Conservation (phyloP, 2,797 vertebrate genomes). For the Sylvia borin region DNA sequence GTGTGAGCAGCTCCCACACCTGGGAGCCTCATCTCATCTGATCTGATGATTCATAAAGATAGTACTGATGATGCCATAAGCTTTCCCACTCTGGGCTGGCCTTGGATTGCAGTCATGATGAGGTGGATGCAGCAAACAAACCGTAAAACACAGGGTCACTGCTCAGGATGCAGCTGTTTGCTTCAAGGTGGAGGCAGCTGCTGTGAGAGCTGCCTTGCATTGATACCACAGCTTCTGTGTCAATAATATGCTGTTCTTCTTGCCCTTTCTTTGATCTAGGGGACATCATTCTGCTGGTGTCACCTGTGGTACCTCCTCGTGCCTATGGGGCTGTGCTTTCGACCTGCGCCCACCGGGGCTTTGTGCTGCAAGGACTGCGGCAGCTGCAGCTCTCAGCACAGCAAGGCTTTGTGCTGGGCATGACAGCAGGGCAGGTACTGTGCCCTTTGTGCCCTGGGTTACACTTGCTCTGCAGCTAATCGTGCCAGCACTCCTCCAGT, state of each 20-base stretch:
- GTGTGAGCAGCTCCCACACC: not conserved
- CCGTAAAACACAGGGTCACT: not conserved
- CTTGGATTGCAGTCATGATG: not conserved
- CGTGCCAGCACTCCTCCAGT: not conserved
- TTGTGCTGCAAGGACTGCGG: constrained; percentile 71
- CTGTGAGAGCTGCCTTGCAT: not conserved
- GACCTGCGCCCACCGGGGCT: constrained; percentile 71
- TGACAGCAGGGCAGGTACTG: constrained; percentile 74
- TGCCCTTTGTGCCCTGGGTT: not conserved
- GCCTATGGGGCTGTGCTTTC: constrained; percentile 70
- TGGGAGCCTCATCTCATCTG: not conserved
- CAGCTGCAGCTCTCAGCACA: constrained; percentile 62
- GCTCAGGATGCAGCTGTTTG: not conserved
- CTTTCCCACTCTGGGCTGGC: not conserved
- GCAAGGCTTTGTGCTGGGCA: constrained; percentile 50
- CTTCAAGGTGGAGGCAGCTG: not conserved
- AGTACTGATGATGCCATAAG: not conserved
- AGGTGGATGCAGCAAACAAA: not conserved
- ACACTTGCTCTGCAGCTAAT: not conserved
- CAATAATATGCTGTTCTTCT: not conserved
- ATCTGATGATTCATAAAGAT: not conserved
- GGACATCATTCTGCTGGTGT: constrained; percentile 76
- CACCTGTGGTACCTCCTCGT: constrained; percentile 68
- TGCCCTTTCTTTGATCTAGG: constrained; percentile 46
- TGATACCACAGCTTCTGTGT: not conserved